These are phyloP conservation scores for Eurystomus glaucurus DNA, from an alignment of 2,797 vertebrate species.

Conservation along the genomic window DNA sequence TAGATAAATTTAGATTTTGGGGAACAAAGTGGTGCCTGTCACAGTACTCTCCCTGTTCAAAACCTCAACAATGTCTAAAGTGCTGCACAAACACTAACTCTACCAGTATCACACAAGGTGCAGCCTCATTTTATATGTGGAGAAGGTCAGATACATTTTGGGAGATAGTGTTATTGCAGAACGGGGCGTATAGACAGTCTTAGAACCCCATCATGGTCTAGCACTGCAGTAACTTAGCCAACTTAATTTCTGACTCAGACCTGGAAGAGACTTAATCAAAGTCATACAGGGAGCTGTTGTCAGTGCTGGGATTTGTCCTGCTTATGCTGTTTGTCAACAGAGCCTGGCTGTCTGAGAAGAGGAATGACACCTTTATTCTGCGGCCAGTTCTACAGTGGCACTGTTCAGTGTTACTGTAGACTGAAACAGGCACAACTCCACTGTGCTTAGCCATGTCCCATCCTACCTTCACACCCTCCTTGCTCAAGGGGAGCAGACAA, in stretches of 20 bases:
- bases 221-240: not conserved
- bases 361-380: not conserved
- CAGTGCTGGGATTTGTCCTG: not conserved
- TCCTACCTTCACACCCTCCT: not conserved
- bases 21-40: not conserved
- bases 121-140: not conserved
- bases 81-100: not conserved
- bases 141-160: not conserved
- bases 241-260: not conserved
- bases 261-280: not conserved
- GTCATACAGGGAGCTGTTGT: not conserved
- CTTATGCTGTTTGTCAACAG: not conserved
- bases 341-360: not conserved
- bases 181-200: accelerated
- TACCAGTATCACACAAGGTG: not conserved
- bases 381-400: not conserved
- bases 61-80: not conserved
- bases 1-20: not conserved
- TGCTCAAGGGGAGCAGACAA: not conserved
- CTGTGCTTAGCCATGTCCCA: accelerated
- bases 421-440: not conserved
- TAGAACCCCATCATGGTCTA: not conserved
- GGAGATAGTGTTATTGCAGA: not conserved
- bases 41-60: not conserved
- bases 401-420: not conserved